Base-by-base conservation (phyloP, 2,888 invertebrate species). In the Spisula subtruncata region DNA sequence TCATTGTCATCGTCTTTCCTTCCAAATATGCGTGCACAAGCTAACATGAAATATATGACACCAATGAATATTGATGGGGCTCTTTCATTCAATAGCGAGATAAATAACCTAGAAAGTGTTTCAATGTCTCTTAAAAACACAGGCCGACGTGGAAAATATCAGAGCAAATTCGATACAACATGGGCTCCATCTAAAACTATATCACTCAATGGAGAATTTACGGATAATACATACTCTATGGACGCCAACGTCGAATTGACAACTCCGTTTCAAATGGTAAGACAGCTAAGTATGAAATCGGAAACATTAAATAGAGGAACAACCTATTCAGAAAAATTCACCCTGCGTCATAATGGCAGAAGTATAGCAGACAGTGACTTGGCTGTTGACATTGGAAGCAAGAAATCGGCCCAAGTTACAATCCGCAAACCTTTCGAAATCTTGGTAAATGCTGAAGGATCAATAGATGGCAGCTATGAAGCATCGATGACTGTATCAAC, bases 61-160 rank as follows among this genome's bases (percentile, higher is more conserved):
- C 14, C 85, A 29, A 54, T 41, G 14, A 75, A 87, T 25, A 29
- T 90, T 12, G 83, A 82, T 51, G 89, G 89, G 0, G 75, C 86
- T 29, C 8, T 90, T 29, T 32, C 84, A 16, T 82, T 92, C 71
- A 90, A 56, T n/a, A 90, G 90, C 60, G 87, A 90, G 51, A 89
- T 92, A 10, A 80, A 75, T 32, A 85, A 87, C 35, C 86, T 92
- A 29, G 92, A 92, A 88, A 90, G 86, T 32, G 66, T 92, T 35
- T 89, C 66, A 32, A 35, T 92, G 8, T 75, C 48, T 25, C 8
- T 90, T 4, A 85, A 81, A 86, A 92, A 89, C n/a, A 83, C 41
- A 71, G 85, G 46, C 18, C 20, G 8, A 16, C 79, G 80, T 12
- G 86, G 82, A 8, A 86, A 75, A 80, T 86, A 84, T 56, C 86